Evolutionary conservation across 2,888 invertebrate species (phyloP).

Genomic region (Lathronympha strigana): DNA sequence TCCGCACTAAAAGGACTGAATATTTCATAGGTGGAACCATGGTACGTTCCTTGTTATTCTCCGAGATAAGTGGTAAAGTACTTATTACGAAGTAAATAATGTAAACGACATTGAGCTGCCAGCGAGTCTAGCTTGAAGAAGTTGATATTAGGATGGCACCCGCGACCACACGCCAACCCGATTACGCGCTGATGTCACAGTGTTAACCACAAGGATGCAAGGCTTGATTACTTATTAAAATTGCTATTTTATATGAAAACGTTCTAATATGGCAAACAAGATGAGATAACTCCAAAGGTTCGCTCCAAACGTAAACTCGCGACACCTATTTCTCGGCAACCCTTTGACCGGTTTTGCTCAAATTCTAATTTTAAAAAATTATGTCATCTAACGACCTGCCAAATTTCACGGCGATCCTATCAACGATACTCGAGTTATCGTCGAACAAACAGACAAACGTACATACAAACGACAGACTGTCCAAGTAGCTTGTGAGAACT

Average conservation of each 20-base stretch:
- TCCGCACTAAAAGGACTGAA: not conserved
- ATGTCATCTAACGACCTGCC: no score
- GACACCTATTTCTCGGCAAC: no score
- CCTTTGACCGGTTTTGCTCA: no score
- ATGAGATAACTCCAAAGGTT: no score
- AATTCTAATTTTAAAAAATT: no score
- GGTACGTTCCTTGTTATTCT: conserved; percentile 8
- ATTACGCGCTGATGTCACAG: conserved; percentile 69
- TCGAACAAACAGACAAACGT: no score
- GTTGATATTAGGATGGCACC: conserved; percentile 75
- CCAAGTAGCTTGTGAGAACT: no score
- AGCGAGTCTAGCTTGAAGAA: conserved; percentile 69
- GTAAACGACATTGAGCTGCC: conserved; percentile 53
- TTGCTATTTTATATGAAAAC: not conserved
- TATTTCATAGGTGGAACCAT: not conserved
- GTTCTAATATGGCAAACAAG: no score
- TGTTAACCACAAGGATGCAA: conserved; percentile 65
- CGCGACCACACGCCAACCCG: conserved; percentile 74
- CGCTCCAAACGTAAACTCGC: no score
- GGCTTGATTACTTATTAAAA: conserved; percentile 7
- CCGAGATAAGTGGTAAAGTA: not conserved
- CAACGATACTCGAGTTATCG: no score
- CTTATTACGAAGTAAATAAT: conserved; percentile 8
- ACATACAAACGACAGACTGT: no score
- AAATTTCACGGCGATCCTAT: no score